Conservation (phyloP, 2,888 invertebrate genomes). For the Philhelius pedissequus region DNA sequence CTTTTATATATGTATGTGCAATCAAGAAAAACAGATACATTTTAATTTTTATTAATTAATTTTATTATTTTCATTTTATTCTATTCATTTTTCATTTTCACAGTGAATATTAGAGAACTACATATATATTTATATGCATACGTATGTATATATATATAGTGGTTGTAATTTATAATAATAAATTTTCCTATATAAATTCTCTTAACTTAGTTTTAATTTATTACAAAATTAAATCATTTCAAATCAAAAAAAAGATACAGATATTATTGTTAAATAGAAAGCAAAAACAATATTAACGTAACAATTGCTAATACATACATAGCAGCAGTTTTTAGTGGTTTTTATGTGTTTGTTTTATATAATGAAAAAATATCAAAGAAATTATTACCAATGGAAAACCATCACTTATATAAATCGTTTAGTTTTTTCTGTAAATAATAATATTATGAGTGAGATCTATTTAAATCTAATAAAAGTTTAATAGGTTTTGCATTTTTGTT, state of each 20-base stretch:
- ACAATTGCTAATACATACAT: background rate
- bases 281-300: background rate
- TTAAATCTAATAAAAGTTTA: constrained; percentile 44
- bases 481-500: background rate
- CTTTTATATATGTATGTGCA: too few species aligned
- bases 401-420: background rate
- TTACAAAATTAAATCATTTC: constrained; percentile 35
- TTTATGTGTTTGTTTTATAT: background rate
- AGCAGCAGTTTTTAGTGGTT: background rate
- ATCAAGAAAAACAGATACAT: constrained; percentile 1
- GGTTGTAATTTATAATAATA: constrained; percentile 53
- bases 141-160: constrained; percentile 30
- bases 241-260: constrained; percentile 20
- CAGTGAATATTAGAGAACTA: constrained; percentile 67
- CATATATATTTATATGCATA: constrained; percentile 38
- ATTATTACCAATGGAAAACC: background rate
- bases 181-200: constrained; percentile 67
- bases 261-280: background rate
- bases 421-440: constrained; percentile 35
- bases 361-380: background rate
- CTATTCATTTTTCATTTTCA: constrained; percentile 66
- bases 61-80: constrained; percentile 42
- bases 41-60: constrained; percentile 51
- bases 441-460: constrained; percentile 61
- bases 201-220: constrained; percentile 58